Conservation (phyloP, 2,797 vertebrate genomes). For the Alfaro cultratus region DNA sequence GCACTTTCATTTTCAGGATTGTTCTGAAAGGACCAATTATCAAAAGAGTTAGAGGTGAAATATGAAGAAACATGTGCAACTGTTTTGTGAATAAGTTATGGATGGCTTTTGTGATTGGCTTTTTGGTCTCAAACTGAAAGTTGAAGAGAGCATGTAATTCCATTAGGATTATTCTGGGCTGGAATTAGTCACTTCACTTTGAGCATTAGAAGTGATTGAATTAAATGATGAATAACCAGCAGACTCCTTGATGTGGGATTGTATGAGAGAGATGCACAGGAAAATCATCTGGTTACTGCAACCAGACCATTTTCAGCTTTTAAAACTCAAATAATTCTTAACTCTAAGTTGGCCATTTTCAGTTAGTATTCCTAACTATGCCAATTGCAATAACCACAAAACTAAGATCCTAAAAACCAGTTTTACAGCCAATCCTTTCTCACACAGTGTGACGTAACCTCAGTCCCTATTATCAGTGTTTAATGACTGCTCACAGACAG, state of each 20-base stretch:
- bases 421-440: background rate
- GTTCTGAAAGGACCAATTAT: background rate
- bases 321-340: no score
- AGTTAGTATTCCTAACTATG: background rate
- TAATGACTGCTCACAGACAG: background rate
- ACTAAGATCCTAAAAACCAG: background rate
- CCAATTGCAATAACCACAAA: background rate
- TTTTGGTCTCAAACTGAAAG: background rate
- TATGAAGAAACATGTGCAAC: background rate
- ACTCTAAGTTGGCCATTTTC: background rate
- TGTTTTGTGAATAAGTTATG: background rate
- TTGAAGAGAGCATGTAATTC: background rate
- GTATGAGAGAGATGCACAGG: background rate
- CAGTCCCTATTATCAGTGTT: background rate
- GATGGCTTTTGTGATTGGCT: background rate
- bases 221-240: background rate
- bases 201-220: background rate
- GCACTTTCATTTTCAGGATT: background rate
- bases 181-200: background rate
- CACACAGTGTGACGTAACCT: background rate
- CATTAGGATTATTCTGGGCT: background rate
- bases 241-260: background rate
- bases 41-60: background rate
- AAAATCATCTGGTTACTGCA: background rate
- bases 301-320: background rate